Base-by-base conservation (phyloP, 2,113 vertebrate genomes). In the Eira barbara region DNA sequence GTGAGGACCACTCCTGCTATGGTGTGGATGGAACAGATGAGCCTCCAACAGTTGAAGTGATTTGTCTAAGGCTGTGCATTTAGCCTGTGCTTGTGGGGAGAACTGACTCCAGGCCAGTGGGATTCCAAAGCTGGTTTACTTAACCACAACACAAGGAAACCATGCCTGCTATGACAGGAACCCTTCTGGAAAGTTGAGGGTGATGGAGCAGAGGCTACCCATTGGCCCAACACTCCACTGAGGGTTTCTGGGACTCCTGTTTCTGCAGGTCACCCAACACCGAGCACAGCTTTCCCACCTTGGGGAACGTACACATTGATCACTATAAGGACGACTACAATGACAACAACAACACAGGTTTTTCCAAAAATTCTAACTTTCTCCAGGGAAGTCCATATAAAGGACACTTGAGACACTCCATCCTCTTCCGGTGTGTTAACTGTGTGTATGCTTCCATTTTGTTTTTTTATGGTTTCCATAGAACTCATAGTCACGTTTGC, bases 321-420 rank as follows among this genome's bases (percentile, higher is more conserved):
- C 27, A 18, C 31, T 23, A 3, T 4, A 31, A 36, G 14, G 11
- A 27, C 0, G 25, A 71, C n/a, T 39, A 17, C 36, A 8, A 1
- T 61, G 49, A 29, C 47, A 73, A 8, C 47, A 73, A 8, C 34
- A 82, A 21, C 25, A 42, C 11, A 59, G 34, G 23, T 29, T n/a
- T 1, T 69, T 76, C 34, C 65, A 52, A 9, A 79, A 52, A 52
- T 13, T 59, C 15, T 73, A 0, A 29, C 34, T 39, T 88, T 74
- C 47, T 84, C 45, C 21, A 74, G 71, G 6, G 14, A 88, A 31
- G 34, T 34, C 15, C 17, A 0, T 17, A 42, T 2, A 18, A 88
- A 95, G 90, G 52, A 93, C 10, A 13, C 31, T 71, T 71, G 25
- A 36, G 34, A 20, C 5, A 10, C 13, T 47, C 13, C 52, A 25